Evolutionary conservation across 2,113 vertebrate species (phyloP).

Genomic region (Neolamprologus caudopunctatus): DNA sequence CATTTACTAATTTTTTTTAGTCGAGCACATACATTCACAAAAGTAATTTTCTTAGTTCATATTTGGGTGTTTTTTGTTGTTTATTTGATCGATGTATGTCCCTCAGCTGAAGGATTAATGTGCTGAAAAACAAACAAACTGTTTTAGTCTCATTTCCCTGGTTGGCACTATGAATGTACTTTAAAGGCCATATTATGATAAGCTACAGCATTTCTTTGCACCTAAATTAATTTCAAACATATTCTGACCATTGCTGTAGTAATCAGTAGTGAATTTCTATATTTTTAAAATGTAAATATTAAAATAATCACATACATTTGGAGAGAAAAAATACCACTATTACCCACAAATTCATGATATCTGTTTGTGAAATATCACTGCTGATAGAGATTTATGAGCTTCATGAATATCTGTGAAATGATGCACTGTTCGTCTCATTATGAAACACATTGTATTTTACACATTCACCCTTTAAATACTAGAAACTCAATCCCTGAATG

Average conservation of each 20-base stretch:
- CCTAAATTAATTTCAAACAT: conserved; percentile 40
- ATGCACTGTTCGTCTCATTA: not conserved
- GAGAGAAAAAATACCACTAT: not conserved
- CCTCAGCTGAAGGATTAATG: not conserved
- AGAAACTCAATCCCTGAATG: not conserved
- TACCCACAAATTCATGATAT: not conserved
- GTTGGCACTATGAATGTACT: conserved; percentile 51
- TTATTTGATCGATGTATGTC: not conserved
- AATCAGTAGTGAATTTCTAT: conserved; percentile 25
- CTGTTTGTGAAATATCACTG: not conserved
- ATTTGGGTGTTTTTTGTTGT: not conserved
- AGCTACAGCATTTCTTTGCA: conserved; percentile 38
- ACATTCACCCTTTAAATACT: conserved; percentile 10
- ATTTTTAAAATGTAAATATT: conserved; percentile 16
- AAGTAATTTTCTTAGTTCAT: not conserved
- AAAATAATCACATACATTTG: not conserved
- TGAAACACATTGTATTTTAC: not conserved
- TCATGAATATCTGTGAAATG: not conserved
- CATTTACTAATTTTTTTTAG: not conserved
- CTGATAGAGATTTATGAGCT: not conserved
- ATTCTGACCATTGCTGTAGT: conserved; percentile 23
- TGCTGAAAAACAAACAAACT: not conserved
- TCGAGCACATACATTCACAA: not conserved
- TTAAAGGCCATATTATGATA: conserved; percentile 34
- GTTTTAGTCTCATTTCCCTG: not conserved